Base-by-base conservation (phyloP, 2,113 vertebrate species). In the Herpailurus yagouaroundi region DNA sequence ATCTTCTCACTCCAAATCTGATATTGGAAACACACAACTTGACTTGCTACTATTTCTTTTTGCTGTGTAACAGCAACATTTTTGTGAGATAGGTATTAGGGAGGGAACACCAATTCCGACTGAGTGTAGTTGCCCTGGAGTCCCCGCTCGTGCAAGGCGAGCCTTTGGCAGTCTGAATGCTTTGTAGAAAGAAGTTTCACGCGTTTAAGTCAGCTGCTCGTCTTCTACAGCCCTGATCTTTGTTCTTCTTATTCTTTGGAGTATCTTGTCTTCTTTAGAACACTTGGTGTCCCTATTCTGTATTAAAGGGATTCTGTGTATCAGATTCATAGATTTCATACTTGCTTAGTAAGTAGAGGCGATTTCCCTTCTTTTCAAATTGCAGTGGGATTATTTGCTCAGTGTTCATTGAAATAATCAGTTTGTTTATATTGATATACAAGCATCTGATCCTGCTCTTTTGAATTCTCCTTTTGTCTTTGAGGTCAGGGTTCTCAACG, bases 351-450 rank as follows among this genome's bases (percentile, higher is more conserved):
- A 60, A 85, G 6, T 85, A 66, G 4, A 68, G 45, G 81, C 7
- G 14, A 87, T 94, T 95, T 97, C 11, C 27, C 52, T 81, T 94
- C 66, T 66, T 88, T 92, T 91, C 60, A 69, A 91, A 74, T 71
- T 60, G 33, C 7, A 23, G 33, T 63, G 12, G n/a, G 81, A 52
- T 87, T 66, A 74, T 84, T 85, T 82, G 63, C 66, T 45, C 57
- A 68, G 12, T 90, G 93, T 97, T 96, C 23, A 41, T 73, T 31
- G 63, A 68, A 60, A 74, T 38, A 45, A 92, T 90, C 64, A 83
- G 64, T 48, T 76, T 69, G 33, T 38, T 60, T 71, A 33, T 90
- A 45, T 45, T 45, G 45, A 45, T 45, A 45, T 45, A 45, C 2
- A 91, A 60, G 38, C 55, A 87, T 95, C 16, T 4, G 12, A 77